Evolutionary conservation across 23 tunicate genomes (phyloP), one percentile per base, ranked within the genome.

Genomic region (Trididemnum clinides): DNA sequence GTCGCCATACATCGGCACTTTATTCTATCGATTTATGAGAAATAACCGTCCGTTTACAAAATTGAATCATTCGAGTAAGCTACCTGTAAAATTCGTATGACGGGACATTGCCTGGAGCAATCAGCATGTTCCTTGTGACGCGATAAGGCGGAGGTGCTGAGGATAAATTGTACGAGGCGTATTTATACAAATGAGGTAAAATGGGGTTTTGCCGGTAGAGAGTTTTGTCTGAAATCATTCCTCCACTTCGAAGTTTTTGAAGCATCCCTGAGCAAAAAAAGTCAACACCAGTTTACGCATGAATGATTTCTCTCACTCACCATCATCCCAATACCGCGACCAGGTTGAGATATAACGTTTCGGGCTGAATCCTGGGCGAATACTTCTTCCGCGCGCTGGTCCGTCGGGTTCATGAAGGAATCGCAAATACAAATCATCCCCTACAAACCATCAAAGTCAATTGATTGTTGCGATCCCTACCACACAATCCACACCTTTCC

Each of bases 341-440:
- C 92, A 92, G 1, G 97, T 82, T 0, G 97, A 78, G 23, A 92
- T 92, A 33, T 92, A 92, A 63, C 97, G 74, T 38, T 92, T 88
- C 0, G 97, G 97, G 72, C 97, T 92, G 72, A 88, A 92, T 5
- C 97, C 97, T 1, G 97, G 97, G 64, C 97, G 64, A n/a, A 92
- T 88, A 22, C 71, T 66, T 32, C 97, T 58, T 26, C 80, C 97
- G 25, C 84, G 39, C 20, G 58, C 30, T 0, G 77, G 28, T 31
- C 84, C 84, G 50, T 84, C 80, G 0, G 92, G 44, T 27, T 92
- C 89, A 72, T 92, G 92, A 29, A 84, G 33, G 72, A 92, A 92
- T 26, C 97, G 87, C 7, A 92, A 58, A 44, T 88, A 92, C 59
- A 92, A 35, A 23, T 88, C 92, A 50, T 92, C 92, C 4, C 97